Evolutionary conservation across 2,113 vertebrate species (phyloP).

Genomic region (Syngnathoides biaculeatus): DNA sequence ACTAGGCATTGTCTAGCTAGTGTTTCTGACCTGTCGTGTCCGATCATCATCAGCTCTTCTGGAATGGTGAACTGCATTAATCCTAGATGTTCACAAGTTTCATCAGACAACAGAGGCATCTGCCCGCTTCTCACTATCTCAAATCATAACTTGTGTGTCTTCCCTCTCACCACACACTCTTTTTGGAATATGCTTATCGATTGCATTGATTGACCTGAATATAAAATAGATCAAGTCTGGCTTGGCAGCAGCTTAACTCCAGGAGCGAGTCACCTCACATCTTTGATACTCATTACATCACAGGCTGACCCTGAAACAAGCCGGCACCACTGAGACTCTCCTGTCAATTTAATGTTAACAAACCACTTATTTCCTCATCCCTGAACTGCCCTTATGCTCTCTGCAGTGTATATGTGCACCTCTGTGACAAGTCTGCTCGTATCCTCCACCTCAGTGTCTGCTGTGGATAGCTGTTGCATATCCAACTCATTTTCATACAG

Average conservation of each 20-base stretch:
- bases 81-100: not conserved
- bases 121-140: not conserved
- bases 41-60: not conserved
- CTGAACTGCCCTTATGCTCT: not conserved
- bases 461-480: not conserved
- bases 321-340: not conserved
- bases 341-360: not conserved
- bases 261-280: not conserved
- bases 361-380: not conserved
- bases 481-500: not conserved
- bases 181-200: not conserved
- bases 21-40: not conserved
- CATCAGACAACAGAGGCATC: not conserved
- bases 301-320: not conserved
- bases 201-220: not conserved
- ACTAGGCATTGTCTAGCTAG: too few relatives aligned
- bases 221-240: not conserved
- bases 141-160: not conserved
- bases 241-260: not conserved
- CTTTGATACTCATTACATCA: not conserved
- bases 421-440: not conserved
- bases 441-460: not conserved
- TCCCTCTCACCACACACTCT: not conserved
- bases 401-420: too few relatives aligned
- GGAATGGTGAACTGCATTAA: not conserved